These are phyloP conservation scores for Aphelinus atriplicis DNA, from an alignment of 1,140 invertebrate genomes.

Conservation along the genomic window DNA sequence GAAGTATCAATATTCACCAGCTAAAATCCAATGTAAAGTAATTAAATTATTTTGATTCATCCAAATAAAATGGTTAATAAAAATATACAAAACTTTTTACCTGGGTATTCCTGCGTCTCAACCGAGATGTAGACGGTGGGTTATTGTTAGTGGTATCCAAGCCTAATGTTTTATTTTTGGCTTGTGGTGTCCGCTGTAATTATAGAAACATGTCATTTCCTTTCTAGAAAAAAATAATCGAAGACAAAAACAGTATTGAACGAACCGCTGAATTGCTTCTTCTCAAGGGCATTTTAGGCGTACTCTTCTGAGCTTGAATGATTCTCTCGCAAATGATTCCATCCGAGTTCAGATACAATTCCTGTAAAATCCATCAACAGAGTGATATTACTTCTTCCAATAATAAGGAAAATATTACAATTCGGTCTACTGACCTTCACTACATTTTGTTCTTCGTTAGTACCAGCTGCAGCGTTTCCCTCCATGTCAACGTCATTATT, in stretches of 20 bases:
- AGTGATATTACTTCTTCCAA: too few relatives aligned
- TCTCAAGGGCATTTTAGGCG: constrained; percentile 4
- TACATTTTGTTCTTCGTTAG: too few relatives aligned
- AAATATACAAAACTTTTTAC: background rate
- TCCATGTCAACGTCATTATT: too few relatives aligned
- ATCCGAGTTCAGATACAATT: constrained; percentile 24
- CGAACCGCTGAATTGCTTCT: constrained; percentile 2
- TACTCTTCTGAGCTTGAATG: background rate
- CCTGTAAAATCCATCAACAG: background rate
- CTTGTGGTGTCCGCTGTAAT: too few relatives aligned
- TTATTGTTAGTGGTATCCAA: background rate
- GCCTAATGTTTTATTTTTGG: background rate
- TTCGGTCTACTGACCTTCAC: too few relatives aligned
- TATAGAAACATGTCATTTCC: too few relatives aligned
- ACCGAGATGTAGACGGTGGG: background rate
- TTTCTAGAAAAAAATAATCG: too few relatives aligned
- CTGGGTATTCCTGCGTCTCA: background rate
- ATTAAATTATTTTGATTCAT: background rate
- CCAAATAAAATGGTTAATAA: background rate
- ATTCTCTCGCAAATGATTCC: constrained; percentile 22
- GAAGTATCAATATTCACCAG: background rate
- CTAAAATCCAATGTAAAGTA: background rate
- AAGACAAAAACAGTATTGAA: too few relatives aligned
- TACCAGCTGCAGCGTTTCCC: too few relatives aligned
- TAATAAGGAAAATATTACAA: too few relatives aligned